Evolutionary conservation across 2,113 vertebrate species (phyloP), one percentile per base, ranked within the genome.

Genomic region (Vanacampus margaritifer): DNA sequence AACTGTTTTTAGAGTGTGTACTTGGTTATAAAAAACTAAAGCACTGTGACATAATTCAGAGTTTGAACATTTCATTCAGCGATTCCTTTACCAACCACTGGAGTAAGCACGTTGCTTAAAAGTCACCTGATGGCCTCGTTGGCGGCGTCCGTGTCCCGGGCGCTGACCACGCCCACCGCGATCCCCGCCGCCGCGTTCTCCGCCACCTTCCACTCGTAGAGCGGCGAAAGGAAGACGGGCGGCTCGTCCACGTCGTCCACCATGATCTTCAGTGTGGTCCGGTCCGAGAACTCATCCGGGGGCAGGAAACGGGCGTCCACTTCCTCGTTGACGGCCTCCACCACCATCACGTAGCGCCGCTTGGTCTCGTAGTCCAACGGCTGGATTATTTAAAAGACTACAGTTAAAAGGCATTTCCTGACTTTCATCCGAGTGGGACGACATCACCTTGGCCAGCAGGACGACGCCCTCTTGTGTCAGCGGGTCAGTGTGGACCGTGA

Each of bases 381-480:
- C 97, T 99, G 77, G 4, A 32, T 32, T 32, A 32, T 32, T 32
- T 2, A 32, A 32, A 32, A 32, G 28, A 32, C 2, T 32, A 2
- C 2, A 32, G 28, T 32, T 32, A 32, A 32, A 32, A 32, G 28
- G 2, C 28, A 32, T 32, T 32, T 32, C 28, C 39, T 0, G 43
- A 45, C 43, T 39, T 39, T 39, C 37, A 7, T 39, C 10, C 4
- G 13, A 19, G 13, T 46, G 21, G 9, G 13, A 10, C 13, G 6
- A 6, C 28, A 6, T 89, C 63, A 98, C 97, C 94, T 93, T 93
- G 79, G 90, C 93, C 41, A 99, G 84, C 79, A 92, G 63, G 57
- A 98, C 64, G 57, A 96, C 90, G 46, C 96, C 97, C 88, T 96
- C 97, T 79, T 98, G 95, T 2, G 95, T 98, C 23, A 88, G 78